Percentiles rank a stretch among this genome's conserved stretches.
Evolutionary conservation across 2,113 vertebrate species (phyloP).

Genomic region (Mormyrus iriodes): DNA sequence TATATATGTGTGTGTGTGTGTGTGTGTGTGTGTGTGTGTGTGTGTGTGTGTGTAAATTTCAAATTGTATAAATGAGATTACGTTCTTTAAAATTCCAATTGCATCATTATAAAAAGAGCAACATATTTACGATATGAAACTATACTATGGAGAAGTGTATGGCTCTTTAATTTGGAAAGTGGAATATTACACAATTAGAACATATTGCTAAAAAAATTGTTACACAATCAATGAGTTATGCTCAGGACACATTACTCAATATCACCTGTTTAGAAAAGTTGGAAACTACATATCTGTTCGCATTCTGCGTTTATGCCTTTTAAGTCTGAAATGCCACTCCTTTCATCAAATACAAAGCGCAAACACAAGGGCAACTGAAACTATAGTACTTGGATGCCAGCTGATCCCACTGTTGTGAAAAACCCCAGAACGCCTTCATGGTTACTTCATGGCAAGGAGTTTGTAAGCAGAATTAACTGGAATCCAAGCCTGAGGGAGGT

Average conservation of each 20-base stretch:
- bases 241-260: neutral
- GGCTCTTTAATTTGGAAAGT: neutral
- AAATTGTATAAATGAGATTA: neutral
- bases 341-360: neutral
- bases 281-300: neutral
- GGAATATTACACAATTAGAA: neutral
- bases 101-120: neutral
- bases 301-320: neutral
- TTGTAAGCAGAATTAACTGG: neutral
- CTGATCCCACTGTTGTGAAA: neutral
- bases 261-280: neutral
- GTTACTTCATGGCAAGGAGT: neutral
- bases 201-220: neutral
- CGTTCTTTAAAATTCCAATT: neutral
- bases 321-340: neutral
- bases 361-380: neutral
- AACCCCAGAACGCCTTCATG: neutral
- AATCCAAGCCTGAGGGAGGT: neutral
- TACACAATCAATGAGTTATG: neutral
- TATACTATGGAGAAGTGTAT: neutral
- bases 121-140: neutral
- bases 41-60: too few relatives aligned
- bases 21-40: too few relatives aligned
- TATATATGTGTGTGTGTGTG: too few relatives aligned
- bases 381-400: neutral